These are phyloP conservation scores for Lonchura striata DNA, from an alignment of 2,113 vertebrate genomes.

Conservation along the genomic window DNA sequence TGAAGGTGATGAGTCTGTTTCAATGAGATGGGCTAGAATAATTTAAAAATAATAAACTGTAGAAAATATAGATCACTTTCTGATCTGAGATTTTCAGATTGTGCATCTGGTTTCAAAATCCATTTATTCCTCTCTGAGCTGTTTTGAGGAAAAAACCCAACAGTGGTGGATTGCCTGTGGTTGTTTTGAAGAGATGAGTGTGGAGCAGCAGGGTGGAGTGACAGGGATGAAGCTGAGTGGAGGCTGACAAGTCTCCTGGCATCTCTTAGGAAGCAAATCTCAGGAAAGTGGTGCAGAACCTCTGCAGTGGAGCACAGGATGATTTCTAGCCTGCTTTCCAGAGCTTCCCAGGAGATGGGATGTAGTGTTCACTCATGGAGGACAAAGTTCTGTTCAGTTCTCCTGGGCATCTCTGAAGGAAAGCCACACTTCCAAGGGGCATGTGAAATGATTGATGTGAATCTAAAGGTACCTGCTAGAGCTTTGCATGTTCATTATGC, in stretches of 20 bases:
- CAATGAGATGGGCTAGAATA: not conserved
- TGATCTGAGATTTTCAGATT: not conserved
- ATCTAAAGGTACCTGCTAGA: not conserved
- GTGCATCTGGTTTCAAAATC: not conserved
- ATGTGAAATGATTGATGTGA: not conserved
- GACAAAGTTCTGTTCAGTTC: not conserved
- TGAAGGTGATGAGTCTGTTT: not conserved
- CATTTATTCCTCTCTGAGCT: not conserved
- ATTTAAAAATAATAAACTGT: not conserved
- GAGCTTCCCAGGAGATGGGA: not conserved
- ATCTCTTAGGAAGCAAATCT: not conserved
- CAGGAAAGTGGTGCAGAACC: not conserved
- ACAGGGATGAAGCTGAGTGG: not conserved
- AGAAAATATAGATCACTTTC: not conserved
- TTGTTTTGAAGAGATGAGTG: not conserved
- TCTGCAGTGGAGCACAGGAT: not conserved
- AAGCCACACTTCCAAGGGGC: not conserved
- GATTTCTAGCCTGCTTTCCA: not conserved
- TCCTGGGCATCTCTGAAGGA: not conserved
- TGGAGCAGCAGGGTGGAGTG: not conserved
- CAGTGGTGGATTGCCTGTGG: no score
- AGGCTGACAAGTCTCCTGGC: not conserved
- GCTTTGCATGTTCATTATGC: not conserved
- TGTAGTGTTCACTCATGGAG: not conserved
- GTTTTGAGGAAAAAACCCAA: not conserved